Evolutionary conservation across 2,797 vertebrate species (phyloP).

Genomic region (Onychomys torridus): DNA sequence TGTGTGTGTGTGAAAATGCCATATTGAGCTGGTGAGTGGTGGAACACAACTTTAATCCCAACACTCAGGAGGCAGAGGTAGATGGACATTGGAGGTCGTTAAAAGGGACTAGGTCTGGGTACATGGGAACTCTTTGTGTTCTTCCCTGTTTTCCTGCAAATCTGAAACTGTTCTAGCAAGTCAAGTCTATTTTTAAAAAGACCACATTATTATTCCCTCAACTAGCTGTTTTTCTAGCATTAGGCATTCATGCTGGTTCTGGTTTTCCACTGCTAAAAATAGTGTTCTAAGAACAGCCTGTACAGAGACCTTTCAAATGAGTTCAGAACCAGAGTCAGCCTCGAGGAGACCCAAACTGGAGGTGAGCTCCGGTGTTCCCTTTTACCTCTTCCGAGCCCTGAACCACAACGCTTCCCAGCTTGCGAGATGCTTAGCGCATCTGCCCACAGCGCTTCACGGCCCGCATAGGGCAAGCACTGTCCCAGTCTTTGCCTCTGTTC

Average conservation of each 20-base stretch:
- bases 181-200: conserved; percentile 60
- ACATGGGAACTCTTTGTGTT: background rate
- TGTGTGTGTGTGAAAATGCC: background rate
- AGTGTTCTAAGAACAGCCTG: conserved; percentile 47
- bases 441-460: background rate
- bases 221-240: conserved; percentile 53
- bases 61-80: no score
- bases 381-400: conserved; percentile 2
- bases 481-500: background rate
- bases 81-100: background rate
- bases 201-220: conserved; percentile 64
- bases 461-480: background rate
- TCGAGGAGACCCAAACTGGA: background rate
- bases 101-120: background rate
- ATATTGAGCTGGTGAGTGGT: background rate
- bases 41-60: background rate
- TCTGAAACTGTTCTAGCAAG: conserved; percentile 54
- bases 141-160: conserved; percentile 27
- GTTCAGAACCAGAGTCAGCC: conserved; percentile 63
- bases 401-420: background rate
- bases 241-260: conserved; percentile 49
- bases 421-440: background rate
- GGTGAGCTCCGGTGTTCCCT: background rate
- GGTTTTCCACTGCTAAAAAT: conserved; percentile 65
- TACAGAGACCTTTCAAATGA: conserved; percentile 42